Conservation (phyloP, 2,888 invertebrate genomes). For the Camponotus fellah region DNA sequence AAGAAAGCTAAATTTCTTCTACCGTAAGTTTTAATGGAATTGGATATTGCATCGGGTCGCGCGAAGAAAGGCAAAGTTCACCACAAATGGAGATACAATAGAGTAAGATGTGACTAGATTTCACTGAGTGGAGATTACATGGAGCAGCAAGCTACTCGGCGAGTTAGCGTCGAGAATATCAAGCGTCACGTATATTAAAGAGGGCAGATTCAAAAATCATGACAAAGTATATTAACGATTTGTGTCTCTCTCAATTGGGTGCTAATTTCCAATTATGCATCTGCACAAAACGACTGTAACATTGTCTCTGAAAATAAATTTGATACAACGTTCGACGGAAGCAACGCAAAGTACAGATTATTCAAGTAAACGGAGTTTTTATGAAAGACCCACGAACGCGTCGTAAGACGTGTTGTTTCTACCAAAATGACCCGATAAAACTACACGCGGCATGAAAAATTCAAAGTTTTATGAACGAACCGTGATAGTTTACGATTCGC, state of each 20-base stretch:
- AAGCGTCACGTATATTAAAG: neutral
- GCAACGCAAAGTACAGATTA: neutral
- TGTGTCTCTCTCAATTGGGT: neutral
- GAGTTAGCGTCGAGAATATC: neutral
- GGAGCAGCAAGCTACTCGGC: neutral
- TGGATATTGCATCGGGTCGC: conserved; percentile 14
- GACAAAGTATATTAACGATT: neutral
- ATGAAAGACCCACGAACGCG: neutral
- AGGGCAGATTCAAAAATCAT: neutral
- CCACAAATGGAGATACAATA: conserved; percentile 1
- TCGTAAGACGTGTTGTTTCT: neutral
- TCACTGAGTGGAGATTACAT: conserved; percentile 2
- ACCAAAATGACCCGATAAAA: conserved; percentile 1
- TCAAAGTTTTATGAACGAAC: conserved; percentile 25
- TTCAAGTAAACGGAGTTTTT: neutral
- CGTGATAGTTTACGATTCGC: neutral
- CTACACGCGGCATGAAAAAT: neutral
- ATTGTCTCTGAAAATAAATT: conserved; percentile 2
- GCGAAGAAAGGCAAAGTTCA: conserved; percentile 11
- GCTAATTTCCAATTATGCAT: neutral
- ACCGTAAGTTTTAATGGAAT: conserved; percentile 47
- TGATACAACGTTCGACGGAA: neutral
- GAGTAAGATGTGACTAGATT: conserved; percentile 37
- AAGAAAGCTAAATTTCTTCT: conserved; percentile 27
- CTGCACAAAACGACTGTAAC: conserved; percentile 23